phyloP scores from a whole-genome alignment of 2,113 vertebrate species.

The Phasianus colchicus region DNA sequence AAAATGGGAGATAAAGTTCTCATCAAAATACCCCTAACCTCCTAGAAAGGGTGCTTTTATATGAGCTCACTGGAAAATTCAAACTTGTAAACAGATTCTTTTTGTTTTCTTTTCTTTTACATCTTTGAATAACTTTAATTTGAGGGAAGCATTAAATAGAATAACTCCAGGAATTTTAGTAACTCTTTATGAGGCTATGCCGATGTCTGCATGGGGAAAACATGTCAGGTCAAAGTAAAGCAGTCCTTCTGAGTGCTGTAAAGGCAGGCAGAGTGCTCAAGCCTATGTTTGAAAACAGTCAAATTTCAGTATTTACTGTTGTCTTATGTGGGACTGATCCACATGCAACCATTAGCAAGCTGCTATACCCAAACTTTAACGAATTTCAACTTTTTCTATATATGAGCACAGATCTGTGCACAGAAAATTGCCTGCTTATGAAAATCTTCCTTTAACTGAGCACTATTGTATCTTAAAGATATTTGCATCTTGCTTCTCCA shows the following conservation, averaged over 20 bases:
- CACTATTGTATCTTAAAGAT: neutral
- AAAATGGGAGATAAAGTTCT: neutral
- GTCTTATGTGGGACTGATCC: neutral
- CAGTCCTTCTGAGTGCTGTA: neutral
- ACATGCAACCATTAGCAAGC: neutral
- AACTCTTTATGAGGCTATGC: neutral
- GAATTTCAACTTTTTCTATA: neutral
- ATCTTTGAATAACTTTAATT: neutral
- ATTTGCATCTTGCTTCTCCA: neutral
- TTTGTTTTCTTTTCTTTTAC: neutral
- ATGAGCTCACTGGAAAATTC: neutral
- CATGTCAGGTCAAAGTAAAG: neutral
- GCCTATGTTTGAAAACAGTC: neutral
- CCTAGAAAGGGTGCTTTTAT: neutral
- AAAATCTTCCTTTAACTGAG: neutral
- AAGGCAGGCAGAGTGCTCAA: neutral
- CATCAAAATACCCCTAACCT: neutral
- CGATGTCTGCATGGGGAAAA: neutral
- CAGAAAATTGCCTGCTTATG: neutral
- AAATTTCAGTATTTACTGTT: neutral
- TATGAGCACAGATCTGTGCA: neutral
- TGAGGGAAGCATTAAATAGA: neutral
- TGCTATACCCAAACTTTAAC: neutral
- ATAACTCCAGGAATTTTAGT: neutral
- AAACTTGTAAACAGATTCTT: neutral